These are phyloP conservation scores for Amblyopsis hoosieri DNA, from an alignment of 2,797 vertebrate species.

Conservation along the genomic window DNA sequence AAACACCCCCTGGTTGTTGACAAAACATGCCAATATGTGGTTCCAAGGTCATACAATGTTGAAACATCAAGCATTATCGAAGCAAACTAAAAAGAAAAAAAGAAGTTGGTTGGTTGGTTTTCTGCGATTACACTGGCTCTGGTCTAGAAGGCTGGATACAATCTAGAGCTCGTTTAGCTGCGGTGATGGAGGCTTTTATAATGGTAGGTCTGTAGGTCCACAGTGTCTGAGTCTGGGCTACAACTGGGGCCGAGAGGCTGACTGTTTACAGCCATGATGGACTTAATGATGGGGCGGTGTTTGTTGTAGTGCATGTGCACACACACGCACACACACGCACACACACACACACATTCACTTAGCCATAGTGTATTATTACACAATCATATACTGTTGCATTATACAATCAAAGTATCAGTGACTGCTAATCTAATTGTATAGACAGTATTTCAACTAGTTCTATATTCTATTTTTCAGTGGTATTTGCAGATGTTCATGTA, in stretches of 20 bases:
- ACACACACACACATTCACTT: conserved; percentile 72
- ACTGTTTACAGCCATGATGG: conserved; percentile 76
- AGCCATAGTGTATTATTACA: conserved; percentile 77
- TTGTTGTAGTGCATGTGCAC: conserved; percentile 68
- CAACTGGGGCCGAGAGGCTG: conserved; percentile 60
- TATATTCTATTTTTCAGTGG: no score
- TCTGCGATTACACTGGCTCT: conserved; percentile 54
- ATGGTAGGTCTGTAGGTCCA: conserved; percentile 67
- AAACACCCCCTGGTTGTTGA: conserved; percentile 1
- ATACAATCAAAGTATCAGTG: no score
- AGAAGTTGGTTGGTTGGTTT: conserved; percentile 54
- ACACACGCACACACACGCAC: conserved; percentile 35
- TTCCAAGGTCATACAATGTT: conserved; percentile 25
- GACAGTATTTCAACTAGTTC: no score
- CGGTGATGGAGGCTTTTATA: conserved; percentile 66
- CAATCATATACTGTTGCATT: no score
- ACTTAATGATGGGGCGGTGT: conserved; percentile 81
- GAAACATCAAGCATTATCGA: conserved; percentile 16
- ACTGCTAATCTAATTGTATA: no score
- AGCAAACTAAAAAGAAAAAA: conserved; percentile 17
- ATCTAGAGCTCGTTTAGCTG: conserved; percentile 66
- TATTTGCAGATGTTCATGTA: no score
- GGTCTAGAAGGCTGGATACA: conserved; percentile 69
- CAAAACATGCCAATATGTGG: conserved; percentile 20
- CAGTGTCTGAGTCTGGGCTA: conserved; percentile 60